Conservation (phyloP, 2,888 invertebrate species). For the Pseudococcus viburni region DNA sequence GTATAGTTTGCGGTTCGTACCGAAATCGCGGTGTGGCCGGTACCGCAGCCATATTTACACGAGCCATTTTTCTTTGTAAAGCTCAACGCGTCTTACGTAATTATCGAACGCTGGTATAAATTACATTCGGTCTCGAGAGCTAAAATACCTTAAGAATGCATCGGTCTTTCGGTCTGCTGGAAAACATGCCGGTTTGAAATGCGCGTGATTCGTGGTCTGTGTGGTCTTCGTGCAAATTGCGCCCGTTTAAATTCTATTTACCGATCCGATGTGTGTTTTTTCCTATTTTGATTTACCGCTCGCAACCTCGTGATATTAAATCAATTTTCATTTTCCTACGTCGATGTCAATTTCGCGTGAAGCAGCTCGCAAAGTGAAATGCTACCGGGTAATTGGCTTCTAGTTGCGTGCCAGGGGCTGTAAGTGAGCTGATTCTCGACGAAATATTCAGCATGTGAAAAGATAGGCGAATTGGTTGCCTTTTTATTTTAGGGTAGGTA, state of each 20-base stretch:
- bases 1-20: conserved; percentile 47
- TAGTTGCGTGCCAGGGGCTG: neutral
- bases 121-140: conserved; percentile 33
- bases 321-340: conserved; percentile 20
- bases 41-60: conserved; percentile 4
- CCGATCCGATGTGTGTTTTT: neutral
- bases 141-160: conserved; percentile 22
- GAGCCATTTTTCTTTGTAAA: conserved; percentile 49
- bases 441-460: too few species aligned
- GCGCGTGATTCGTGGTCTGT: conserved; percentile 55
- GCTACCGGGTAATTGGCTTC: conserved; percentile 35
- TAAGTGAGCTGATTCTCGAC: too few species aligned
- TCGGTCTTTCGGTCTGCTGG: conserved; percentile 34
- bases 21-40: neutral
- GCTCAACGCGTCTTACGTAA: conserved; percentile 47
- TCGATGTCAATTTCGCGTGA: conserved; percentile 10
- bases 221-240: conserved; percentile 55
- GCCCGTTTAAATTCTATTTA: conserved; percentile 43
- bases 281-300: neutral
- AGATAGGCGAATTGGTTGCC: too few species aligned
- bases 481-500: too few species aligned
- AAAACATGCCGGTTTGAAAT: conserved; percentile 15
- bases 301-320: conserved; percentile 41
- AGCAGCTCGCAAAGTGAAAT: conserved; percentile 23
- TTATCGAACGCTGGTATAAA: conserved; percentile 50